These are phyloP conservation scores for Orchesella flavescens DNA, from an alignment of 2,888 invertebrate species.

Conservation along the genomic window DNA sequence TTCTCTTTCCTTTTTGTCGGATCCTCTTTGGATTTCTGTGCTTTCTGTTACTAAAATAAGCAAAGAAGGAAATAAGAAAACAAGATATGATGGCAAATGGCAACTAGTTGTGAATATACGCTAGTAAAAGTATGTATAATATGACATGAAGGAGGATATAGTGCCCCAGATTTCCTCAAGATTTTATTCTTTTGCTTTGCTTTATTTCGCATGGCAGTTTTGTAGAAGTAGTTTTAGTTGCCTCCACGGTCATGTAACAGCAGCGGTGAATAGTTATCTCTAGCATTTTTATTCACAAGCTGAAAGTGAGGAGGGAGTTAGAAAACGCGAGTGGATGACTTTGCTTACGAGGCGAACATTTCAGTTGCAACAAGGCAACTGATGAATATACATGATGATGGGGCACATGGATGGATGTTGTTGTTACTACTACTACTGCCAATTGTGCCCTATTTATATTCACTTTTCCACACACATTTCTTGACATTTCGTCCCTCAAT, in stretches of 20 bases:
- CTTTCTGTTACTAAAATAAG: background rate
- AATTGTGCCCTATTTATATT: conserved; percentile 54
- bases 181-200: background rate
- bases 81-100: background rate
- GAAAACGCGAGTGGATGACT: conserved; percentile 8
- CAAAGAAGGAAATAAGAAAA: background rate
- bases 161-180: background rate
- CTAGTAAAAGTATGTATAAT: conserved; percentile 10
- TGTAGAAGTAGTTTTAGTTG: background rate
- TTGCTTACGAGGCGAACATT: background rate
- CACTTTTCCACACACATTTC: conserved; percentile 3
- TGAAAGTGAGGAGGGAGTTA: background rate
- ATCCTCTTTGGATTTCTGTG: conserved; percentile 7
- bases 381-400: conserved; percentile 51
- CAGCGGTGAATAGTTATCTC: background rate
- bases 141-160: too few species aligned
- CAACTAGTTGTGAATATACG: background rate
- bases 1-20: background rate
- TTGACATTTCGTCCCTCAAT: background rate
- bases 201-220: background rate
- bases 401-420: background rate
- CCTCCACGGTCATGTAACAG: background rate
- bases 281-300: background rate
- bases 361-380: conserved; percentile 45
- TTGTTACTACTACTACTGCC: conserved; percentile 15